Evolutionary conservation across 2,797 vertebrate genomes (phyloP), one percentile per base, ranked within the genome.

Genomic region (Sarcoramphus papa): DNA sequence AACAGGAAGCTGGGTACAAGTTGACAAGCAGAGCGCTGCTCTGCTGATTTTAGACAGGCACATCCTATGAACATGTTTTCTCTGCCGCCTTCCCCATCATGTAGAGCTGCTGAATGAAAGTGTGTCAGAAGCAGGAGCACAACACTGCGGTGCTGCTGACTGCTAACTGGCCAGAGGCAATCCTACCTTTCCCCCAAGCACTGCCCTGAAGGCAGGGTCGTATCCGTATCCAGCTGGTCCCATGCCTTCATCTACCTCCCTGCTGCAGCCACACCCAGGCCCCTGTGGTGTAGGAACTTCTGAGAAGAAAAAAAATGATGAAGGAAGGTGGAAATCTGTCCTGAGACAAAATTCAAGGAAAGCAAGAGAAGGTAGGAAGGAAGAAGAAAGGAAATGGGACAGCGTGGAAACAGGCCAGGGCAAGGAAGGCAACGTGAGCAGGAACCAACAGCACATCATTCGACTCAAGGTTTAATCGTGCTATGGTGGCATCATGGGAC

Each of bases 1-100:
- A 95, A 95, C 82, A 94, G 93, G 93, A 95, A 94, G 92, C 76
- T 93, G 91, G 81, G 84, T 92, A 63, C 72, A 81, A 88, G 65
- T 5, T 88, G 76, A 90, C 27, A 51, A 48, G 62, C 64, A 83
- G 47, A 75, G 59, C 3, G 3, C 40, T 84, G 69, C 69, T 85
- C 85, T 48, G 79, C 65, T 92, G 78, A 67, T 88, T 91, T 90
- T 54, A 83, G 50, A 65, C 50, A 41, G 56, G 35, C 75, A 75
- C 54, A 51, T 54, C 7, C 6, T 9, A 59, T 30, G 50, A 45
- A 78, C 12, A 9, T 27, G 33, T 81, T 78, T 95, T 93, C 56
- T 89, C 62, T 11, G 5, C 50, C 1, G 16, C 23, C 35, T 88
- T 79, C 48, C 37, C 41, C 17, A 17, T 43, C 47, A n/a, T 0